Percentiles rank a stretch among this genome's conserved stretches.
Conservation (phyloP, 2,888 invertebrate species). For the Teleiodes luculella region DNA sequence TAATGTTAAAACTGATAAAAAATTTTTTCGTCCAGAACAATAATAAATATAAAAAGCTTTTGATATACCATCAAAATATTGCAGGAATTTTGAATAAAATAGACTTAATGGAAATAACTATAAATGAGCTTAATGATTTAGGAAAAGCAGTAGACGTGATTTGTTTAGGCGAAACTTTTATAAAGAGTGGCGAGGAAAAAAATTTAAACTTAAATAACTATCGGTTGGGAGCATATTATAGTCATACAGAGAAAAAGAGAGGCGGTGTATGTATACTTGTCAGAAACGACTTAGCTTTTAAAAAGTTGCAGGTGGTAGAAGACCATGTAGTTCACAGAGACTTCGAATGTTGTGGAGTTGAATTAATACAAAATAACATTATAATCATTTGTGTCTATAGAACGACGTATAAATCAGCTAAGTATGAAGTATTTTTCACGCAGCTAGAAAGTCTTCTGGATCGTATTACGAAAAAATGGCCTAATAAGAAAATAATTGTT, state of each 20-base stretch:
- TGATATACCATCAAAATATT: constrained; percentile 3
- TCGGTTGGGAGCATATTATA: not conserved
- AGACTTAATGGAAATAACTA: not conserved
- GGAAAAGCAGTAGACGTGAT: not conserved
- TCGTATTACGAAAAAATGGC: not conserved
- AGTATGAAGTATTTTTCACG: not conserved
- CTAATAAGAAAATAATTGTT: not conserved
- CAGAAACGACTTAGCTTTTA: not conserved
- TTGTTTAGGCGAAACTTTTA: not conserved
- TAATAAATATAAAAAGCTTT: not conserved
- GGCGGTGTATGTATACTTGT: not conserved
- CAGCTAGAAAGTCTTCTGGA: not conserved
- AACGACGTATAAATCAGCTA: not conserved
- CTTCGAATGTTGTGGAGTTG: constrained; percentile 7
- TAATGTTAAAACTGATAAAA: no score
- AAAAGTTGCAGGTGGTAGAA: not conserved
- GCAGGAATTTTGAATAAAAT: not conserved
- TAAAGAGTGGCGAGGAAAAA: not conserved
- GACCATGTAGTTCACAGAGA: no score
- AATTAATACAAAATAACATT: not conserved
- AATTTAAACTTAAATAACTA: not conserved
- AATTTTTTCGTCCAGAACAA: not conserved
- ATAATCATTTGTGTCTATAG: constrained; percentile 3
- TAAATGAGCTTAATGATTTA: not conserved
- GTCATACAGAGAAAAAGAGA: not conserved